Conservation (phyloP, 2,888 invertebrate genomes). For the Nebria salina region DNA sequence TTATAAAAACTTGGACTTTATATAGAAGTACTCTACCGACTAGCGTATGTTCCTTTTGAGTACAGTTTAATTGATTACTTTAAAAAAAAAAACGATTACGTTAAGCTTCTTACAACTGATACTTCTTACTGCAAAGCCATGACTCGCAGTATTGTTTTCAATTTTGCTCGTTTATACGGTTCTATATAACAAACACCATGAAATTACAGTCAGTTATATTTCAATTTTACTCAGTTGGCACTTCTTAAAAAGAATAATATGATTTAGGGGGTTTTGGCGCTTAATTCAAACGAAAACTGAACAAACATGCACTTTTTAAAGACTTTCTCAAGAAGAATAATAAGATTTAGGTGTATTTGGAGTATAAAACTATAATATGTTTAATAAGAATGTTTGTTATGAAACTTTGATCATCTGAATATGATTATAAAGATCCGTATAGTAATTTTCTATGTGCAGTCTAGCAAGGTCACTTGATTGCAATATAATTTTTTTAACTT, state of each 20-base stretch:
- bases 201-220: neutral
- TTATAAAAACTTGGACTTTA: neutral
- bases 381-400: neutral
- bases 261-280: no score
- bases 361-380: neutral
- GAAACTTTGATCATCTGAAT: neutral
- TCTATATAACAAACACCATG: neutral
- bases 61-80: constrained; percentile 1
- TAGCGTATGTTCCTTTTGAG: neutral
- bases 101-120: neutral
- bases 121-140: neutral
- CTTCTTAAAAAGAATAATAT: no score
- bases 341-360: no score
- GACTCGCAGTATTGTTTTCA: neutral
- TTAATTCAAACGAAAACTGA: no score
- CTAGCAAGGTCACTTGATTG: neutral
- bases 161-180: neutral
- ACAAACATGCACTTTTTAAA: no score
- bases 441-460: neutral
- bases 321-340: no score
- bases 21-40: neutral
- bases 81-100: neutral
- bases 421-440: neutral
- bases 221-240: no score
- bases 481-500: neutral